Conservation (phyloP, 2,797 vertebrate species). For the Lates japonicus region DNA sequence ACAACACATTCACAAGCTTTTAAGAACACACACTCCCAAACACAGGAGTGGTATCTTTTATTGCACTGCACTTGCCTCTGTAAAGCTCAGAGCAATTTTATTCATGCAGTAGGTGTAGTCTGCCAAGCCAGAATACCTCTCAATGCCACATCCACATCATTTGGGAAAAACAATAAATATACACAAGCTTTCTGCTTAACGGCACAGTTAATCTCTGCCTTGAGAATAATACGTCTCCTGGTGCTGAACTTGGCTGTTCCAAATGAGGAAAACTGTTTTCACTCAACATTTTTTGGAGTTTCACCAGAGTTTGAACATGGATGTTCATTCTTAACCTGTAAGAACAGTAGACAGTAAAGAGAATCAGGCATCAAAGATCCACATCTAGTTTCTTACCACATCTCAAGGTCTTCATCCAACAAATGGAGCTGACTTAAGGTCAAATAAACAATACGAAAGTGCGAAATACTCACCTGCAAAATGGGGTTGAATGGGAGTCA, state of each 20-base stretch:
- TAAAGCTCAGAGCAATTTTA: conserved; percentile 42
- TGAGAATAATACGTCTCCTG: neutral
- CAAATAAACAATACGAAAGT: no score
- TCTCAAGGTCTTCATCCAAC: no score
- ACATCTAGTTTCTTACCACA: no score
- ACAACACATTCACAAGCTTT: neutral
- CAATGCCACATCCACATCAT: neutral
- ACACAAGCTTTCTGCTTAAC: neutral
- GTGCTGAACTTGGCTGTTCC: neutral
- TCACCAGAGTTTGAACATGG: neutral
- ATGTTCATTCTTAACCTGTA: no score
- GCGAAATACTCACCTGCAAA: no score
- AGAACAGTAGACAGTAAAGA: no score
- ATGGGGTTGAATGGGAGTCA: no score
- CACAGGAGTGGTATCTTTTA: conserved; percentile 31
- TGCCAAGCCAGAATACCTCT: neutral
- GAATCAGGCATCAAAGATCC: no score
- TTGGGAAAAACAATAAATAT: neutral
- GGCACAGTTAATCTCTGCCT: neutral
- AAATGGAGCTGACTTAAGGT: no score
- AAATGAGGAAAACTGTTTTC: neutral
- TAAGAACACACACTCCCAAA: neutral
- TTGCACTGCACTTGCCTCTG: neutral
- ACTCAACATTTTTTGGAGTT: neutral
- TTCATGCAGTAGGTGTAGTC: conserved; percentile 16